Base-by-base conservation (phyloP, 2,113 vertebrate species). In the Spheniscus mendiculus region DNA sequence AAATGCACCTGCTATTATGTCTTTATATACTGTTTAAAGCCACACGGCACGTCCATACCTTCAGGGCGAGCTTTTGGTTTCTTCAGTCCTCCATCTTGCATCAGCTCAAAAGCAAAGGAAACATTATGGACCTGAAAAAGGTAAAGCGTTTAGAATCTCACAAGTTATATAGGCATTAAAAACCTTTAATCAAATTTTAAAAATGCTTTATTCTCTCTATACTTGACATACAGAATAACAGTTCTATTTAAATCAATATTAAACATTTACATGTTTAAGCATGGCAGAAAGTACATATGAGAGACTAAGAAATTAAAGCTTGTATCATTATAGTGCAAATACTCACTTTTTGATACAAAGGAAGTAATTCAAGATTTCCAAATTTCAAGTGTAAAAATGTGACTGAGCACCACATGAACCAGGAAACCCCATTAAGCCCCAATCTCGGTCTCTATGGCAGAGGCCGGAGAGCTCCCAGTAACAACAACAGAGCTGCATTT, bases 41-140 rank as follows among this genome's bases (percentile, higher is more conserved):
- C 38, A 74, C 1, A 1, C 2, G 8, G 83, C 29, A 42, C 1
- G 0, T 49, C 74, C 58, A 3, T 98, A 99, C 99, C 99, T 99
- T 99, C 99, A 12, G 99, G 99, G 42, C 99, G 98, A 62, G 99
- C 99, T 98, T 99, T 99, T 47, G 99, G 99, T 92, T 99, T 99
- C 98, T 99, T 99, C 80, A 99, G 97, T 8, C 99, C 99, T 79
- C 99, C 99, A 3, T 99, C 99, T 67, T 99, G 98, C 99, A 99
- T 99, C 94, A 99, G 97, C 92, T 99, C 99, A 94, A 99, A 99
- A 56, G 99, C 98, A 94, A 99, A 99, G 2, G 99, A 97, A 81
- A 99, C 99, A 21, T 99, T 99, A 90, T 99, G 99, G 27, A 99
- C 99, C 99, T 99, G 96, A 66, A 82, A 30, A n/a, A 87, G 38